Percentiles rank a stretch among this genome's conserved stretches.
Evolutionary conservation across 23 tunicate genomes (phyloP).

Genomic region (Halocynthia roretzi): DNA sequence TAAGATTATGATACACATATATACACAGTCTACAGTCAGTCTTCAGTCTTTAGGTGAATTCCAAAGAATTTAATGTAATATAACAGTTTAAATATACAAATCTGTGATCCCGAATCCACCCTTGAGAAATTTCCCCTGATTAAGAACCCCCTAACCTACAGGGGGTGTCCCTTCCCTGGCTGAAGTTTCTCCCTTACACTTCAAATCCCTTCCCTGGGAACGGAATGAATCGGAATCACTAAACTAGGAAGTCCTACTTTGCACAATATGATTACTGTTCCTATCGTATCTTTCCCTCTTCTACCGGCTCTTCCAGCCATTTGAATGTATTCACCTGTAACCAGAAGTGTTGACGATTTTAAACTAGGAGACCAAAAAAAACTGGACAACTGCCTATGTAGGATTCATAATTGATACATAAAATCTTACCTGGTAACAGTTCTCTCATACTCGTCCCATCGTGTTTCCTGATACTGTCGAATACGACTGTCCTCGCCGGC

Average conservation of each 20-base stretch:
- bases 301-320: slow-evolving; percentile 99
- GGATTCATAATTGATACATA: not conserved
- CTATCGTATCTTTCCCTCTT: slow-evolving; percentile 84
- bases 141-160: no score
- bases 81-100: no score
- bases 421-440: slow-evolving; percentile 43
- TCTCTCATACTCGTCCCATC: slow-evolving; percentile 83
- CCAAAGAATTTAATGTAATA: not conserved
- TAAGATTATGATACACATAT: no score
- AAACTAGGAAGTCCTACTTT: slow-evolving; percentile 20
- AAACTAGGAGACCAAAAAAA: not conserved
- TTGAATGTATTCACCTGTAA: slow-evolving; percentile 90
- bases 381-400: not conserved
- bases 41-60: not conserved
- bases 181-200: no score
- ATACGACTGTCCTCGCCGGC: slow-evolving; percentile 98
- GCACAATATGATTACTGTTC: slow-evolving; percentile 87
- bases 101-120: no score
- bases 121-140: no score
- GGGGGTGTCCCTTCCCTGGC: no score
- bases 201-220: not conserved
- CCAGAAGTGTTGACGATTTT: not conserved
- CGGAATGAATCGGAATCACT: not conserved
- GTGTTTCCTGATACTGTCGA: slow-evolving; percentile 86
- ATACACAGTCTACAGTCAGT: not conserved